Evolutionary conservation across 2,113 vertebrate genomes (phyloP).

Genomic region (Cariama cristata): DNA sequence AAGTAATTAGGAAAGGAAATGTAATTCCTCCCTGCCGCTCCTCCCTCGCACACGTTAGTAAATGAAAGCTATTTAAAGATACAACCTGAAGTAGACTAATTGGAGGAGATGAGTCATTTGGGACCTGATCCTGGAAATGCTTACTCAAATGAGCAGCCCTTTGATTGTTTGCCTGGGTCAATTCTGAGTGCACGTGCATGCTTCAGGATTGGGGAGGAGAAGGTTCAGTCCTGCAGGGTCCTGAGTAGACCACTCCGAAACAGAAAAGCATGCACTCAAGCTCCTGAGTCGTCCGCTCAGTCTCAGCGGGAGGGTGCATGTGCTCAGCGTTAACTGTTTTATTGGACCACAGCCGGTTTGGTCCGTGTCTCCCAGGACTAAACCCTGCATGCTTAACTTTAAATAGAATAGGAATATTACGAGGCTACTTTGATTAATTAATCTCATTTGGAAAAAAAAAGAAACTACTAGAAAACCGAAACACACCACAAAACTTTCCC

Average conservation of each 20-base stretch:
- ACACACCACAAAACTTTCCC: constrained; percentile 23
- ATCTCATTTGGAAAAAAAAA: not conserved
- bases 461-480: not conserved
- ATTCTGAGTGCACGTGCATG: not conserved
- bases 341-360: not conserved
- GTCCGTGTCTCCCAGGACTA: not conserved
- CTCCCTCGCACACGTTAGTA: not conserved
- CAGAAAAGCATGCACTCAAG: fast-evolving
- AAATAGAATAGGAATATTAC: not conserved
- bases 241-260: not conserved
- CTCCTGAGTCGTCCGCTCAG: not conserved
- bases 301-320: not conserved
- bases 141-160: constrained; percentile 24
- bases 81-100: constrained; percentile 42
- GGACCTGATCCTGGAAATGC: constrained; percentile 58
- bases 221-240: not conserved
- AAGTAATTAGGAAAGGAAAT: constrained; percentile 67
- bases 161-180: constrained; percentile 27
- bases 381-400: not conserved
- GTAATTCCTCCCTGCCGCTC: constrained; percentile 50
- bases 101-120: constrained; percentile 55
- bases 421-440: constrained; percentile 1
- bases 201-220: not conserved
- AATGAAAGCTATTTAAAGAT: constrained; percentile 63
- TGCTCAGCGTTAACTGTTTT: not conserved